Base-by-base conservation (phyloP, 2,797 vertebrate genomes). In the Gallinago stenura region DNA sequence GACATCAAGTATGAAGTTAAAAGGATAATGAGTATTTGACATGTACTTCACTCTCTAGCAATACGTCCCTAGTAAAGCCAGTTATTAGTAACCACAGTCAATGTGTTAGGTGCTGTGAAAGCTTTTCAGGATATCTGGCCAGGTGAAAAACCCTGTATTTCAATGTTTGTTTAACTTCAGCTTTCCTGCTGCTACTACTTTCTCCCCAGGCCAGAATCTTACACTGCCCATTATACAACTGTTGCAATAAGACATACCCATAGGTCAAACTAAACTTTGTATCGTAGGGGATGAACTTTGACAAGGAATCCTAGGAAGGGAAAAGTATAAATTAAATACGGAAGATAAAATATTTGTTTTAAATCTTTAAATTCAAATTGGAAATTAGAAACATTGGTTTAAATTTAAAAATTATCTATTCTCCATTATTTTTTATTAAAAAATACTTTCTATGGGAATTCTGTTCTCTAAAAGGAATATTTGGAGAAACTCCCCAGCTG, bases 151-250 rank as follows among this genome's bases (percentile, higher is more conserved):
- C 6, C 9, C 28, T 10, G 5, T 53, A 76, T 86, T 53, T 76
- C 35, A 65, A 30, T n/a, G 35, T 35, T 54, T 50, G 17, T 2
- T 83, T 39, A 31, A 15, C 56, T 83, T 66, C 57, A 83, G 66
- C 62, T 73, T 92, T 92, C 61, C 54, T 60, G 17, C 11, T 79
- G 24, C 30, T 72, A 56, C 12, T 3, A 26, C 57, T 77, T 91
- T 72, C 33, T 73, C 31, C 25, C 77, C 19, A 53, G 31, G 24
- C 16, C 58, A 73, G 62, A 90, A 53, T 35, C 24, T 50, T 70
- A 70, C 13, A 54, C 0, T 64, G n/a, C 4, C 8, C 5, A 17
- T 57, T 45, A 28, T 2, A 1, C 24, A 30, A 86, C 37, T 70
- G 5, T 9, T 13, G 51, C 2, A 2, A 12, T 60, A 89, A 73